phyloP scores from a whole-genome alignment of 1,140 invertebrate genomes.

The Tetraneura akinire region DNA sequence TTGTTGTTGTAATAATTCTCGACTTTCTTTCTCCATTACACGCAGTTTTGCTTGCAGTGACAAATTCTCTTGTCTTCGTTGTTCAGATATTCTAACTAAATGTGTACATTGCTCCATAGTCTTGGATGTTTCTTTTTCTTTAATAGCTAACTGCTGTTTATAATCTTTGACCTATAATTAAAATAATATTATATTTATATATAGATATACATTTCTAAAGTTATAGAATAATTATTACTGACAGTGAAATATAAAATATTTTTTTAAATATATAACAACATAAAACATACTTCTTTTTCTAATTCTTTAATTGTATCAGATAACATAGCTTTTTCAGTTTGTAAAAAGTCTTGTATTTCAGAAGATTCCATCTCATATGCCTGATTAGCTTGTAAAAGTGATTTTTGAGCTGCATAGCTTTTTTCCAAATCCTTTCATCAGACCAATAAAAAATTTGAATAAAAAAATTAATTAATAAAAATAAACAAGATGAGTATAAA shows the following conservation, averaged over 20 bases:
- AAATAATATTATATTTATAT: no score
- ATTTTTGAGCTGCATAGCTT: slow-evolving; percentile 67
- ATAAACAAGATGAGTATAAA: neutral
- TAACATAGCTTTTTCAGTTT: slow-evolving; percentile 72
- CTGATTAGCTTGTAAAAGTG: slow-evolving; percentile 70
- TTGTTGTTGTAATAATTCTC: slow-evolving; percentile 69
- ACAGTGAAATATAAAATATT: no score
- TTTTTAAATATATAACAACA: neutral
- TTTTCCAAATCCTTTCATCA: slow-evolving; percentile 67
- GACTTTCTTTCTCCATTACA: slow-evolving; percentile 66
- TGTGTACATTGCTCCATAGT: slow-evolving; percentile 77
- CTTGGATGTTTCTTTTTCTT: slow-evolving; percentile 65
- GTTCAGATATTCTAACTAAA: slow-evolving; percentile 75
- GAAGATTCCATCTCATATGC: slow-evolving; percentile 70
- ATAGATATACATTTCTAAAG: no score
- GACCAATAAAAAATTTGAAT: neutral
- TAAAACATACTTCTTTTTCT: slow-evolving; percentile 66
- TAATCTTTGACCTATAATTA: slow-evolving; percentile 58
- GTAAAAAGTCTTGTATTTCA: slow-evolving; percentile 77
- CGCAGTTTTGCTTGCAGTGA: slow-evolving; percentile 68
- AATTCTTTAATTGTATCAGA: slow-evolving; percentile 74
- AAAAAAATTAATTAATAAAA: neutral
- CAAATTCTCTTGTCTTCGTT: slow-evolving; percentile 71
- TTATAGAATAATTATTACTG: neutral
- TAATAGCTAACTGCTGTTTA: slow-evolving; percentile 61